These are phyloP conservation scores for Sarcophaga carnaria DNA, from an alignment of 2,888 invertebrate genomes.

Conservation along the genomic window DNA sequence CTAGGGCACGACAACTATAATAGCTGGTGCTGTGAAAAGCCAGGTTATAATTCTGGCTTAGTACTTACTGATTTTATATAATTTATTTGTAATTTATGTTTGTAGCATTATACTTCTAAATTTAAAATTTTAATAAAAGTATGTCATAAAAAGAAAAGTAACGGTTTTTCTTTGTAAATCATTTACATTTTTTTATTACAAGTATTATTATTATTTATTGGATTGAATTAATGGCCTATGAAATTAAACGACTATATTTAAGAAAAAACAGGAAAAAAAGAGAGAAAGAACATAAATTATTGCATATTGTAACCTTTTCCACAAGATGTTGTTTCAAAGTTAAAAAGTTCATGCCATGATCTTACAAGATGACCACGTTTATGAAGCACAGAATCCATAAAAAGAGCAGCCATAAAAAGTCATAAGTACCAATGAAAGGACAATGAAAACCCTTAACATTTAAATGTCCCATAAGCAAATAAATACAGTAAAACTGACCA, in stretches of 20 bases:
- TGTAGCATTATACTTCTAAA: no score
- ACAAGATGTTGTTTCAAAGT: conserved; percentile 40
- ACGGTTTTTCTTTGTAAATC: conserved; percentile 34
- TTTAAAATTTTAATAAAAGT: neutral
- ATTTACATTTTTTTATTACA: neutral
- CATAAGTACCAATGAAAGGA: conserved; percentile 50
- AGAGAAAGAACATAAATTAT: conserved; percentile 24
- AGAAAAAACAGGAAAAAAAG: neutral
- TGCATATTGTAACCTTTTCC: conserved; percentile 45
- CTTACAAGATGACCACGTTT: conserved; percentile 24
- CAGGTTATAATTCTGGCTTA: no score
- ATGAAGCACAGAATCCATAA: conserved; percentile 57
- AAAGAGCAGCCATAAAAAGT: conserved; percentile 55
- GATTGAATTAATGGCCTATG: conserved; percentile 64
- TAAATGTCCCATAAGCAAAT: conserved; percentile 18
- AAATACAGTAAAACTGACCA: conserved; percentile 58
- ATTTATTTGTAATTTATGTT: no score
- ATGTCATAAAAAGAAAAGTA: conserved; percentile 12
- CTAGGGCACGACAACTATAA: no score
- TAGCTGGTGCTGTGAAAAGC: no score
- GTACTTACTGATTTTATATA: no score
- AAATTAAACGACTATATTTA: conserved; percentile 63
- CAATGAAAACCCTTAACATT: conserved; percentile 62
- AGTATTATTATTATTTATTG: conserved; percentile 30
- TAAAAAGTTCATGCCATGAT: conserved; percentile 52